phyloP scores from a whole-genome alignment of 1,140 invertebrate species.

The Triops cancriformis region DNA sequence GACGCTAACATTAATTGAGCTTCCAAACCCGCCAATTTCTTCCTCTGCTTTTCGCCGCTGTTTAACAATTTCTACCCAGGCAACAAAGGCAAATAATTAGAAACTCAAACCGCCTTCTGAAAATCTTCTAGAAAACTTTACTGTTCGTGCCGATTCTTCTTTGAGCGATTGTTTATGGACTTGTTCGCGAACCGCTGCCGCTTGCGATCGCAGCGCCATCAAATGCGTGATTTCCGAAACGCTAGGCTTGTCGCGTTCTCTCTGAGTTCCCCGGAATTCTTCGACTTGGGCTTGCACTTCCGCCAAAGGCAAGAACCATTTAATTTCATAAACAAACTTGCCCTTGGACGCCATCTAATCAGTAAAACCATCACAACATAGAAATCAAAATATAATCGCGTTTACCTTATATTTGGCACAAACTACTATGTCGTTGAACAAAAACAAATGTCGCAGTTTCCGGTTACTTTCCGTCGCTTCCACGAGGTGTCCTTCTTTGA shows the following conservation, averaged over 20 bases:
- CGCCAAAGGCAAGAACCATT: slow-evolving; percentile 24
- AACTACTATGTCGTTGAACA: slow-evolving; percentile 90
- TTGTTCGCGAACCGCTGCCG: neutral
- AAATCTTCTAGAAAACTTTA: neutral
- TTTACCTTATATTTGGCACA: slow-evolving; percentile 83
- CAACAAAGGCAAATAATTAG: neutral
- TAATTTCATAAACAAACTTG: slow-evolving; percentile 22
- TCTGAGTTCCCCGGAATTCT: slow-evolving; percentile 3
- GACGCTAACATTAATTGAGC: slow-evolving; percentile 79
- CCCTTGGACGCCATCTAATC: slow-evolving; percentile 14
- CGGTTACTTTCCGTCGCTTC: slow-evolving; percentile 72
- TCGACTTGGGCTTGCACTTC: slow-evolving; percentile 18
- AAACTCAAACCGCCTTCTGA: neutral
- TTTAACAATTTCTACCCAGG: neutral
- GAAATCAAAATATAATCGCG: neutral
- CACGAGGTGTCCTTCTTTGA: slow-evolving; percentile 91
- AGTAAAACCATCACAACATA: neutral
- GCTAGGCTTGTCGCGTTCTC: slow-evolving; percentile 16
- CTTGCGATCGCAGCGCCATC: neutral
- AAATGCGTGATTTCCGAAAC: slow-evolving; percentile 22
- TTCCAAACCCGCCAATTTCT: slow-evolving; percentile 79
- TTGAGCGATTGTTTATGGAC: neutral
- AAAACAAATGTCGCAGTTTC: slow-evolving; percentile 82
- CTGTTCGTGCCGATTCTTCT: neutral
- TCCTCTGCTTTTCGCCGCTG: slow-evolving; percentile 68